A percentile compares a stretch with the other conserved stretches of the same genome.
Evolutionary conservation across 2,888 invertebrate species (phyloP).

Genomic region (Camponotus fellah): DNA sequence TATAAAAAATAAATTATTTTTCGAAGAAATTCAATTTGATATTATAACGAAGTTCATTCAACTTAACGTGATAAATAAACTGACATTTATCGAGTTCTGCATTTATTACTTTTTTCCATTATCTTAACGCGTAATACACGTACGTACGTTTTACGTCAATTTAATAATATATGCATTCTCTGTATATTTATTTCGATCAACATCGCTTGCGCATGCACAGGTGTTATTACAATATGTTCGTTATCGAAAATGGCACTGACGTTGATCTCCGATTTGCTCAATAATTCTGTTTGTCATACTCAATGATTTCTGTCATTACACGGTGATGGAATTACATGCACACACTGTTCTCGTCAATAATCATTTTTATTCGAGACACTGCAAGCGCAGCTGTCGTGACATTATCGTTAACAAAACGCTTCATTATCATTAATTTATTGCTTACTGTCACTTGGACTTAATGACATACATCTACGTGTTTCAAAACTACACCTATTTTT

Average conservation of each 20-base stretch:
- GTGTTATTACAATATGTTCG: constrained; percentile 45
- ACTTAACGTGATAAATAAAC: background rate
- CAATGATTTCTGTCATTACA: constrained; percentile 36
- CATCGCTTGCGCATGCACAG: constrained; percentile 12
- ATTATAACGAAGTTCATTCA: background rate
- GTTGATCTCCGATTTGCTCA: constrained; percentile 39
- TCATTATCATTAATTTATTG: constrained; percentile 43
- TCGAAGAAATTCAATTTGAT: background rate
- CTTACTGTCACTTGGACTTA: constrained; percentile 3
- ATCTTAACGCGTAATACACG: background rate
- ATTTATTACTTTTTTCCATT: background rate
- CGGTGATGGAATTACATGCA: constrained; percentile 16
- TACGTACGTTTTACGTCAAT: background rate
- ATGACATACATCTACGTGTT: background rate
- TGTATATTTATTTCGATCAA: constrained; percentile 29
- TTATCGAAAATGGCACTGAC: constrained; percentile 36
- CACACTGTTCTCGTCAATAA: constrained; percentile 5
- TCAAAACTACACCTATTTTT: background rate
- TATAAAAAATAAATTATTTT: background rate
- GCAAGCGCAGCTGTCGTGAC: constrained; percentile 37
- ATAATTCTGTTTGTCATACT: constrained; percentile 36
- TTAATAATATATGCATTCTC: background rate
- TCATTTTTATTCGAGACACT: constrained; percentile 22
- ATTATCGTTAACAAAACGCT: constrained; percentile 45
- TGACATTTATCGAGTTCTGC: background rate